A percentile compares a stretch with the other conserved stretches of the same genome.
These are phyloP conservation scores for Lepidonotus clava DNA, from an alignment of 2,888 invertebrate genomes.

Conservation along the genomic window DNA sequence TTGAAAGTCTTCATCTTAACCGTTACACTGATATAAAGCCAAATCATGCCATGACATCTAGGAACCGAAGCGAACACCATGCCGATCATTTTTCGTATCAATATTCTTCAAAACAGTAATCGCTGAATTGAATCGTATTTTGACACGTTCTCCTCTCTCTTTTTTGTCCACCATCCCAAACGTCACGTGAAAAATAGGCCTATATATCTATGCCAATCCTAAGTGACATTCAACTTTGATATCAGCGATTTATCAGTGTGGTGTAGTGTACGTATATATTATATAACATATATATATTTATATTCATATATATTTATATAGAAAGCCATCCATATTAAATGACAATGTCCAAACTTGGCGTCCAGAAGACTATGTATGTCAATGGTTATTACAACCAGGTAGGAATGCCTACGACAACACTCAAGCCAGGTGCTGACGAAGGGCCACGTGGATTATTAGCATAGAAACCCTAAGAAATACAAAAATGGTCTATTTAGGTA, in stretches of 20 bases:
- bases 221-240: constrained; percentile 11
- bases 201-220: constrained; percentile 39
- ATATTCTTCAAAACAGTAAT: constrained; percentile 4
- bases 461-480: constrained; percentile 53
- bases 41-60: constrained; percentile 28
- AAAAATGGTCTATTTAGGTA: constrained; percentile 45
- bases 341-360: constrained; percentile 51
- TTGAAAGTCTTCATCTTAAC: constrained; percentile 34
- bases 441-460: neutral
- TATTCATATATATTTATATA: constrained; percentile 35
- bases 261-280: constrained; percentile 46
- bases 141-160: neutral
- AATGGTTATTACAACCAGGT: constrained; percentile 21
- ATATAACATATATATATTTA: constrained; percentile 48
- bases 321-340: constrained; percentile 52
- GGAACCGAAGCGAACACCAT: constrained; percentile 20
- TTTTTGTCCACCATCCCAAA: neutral
- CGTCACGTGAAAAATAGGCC: constrained; percentile 25
- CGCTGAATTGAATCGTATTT: constrained; percentile 7
- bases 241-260: constrained; percentile 9
- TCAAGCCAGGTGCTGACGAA: constrained; percentile 40
- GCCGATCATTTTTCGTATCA: neutral
- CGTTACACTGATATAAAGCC: constrained; percentile 21
- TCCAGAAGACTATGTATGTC: constrained; percentile 22
- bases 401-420: constrained; percentile 48